Conservation (phyloP, 2,113 vertebrate species). For the Thryonomys swinderianus region DNA sequence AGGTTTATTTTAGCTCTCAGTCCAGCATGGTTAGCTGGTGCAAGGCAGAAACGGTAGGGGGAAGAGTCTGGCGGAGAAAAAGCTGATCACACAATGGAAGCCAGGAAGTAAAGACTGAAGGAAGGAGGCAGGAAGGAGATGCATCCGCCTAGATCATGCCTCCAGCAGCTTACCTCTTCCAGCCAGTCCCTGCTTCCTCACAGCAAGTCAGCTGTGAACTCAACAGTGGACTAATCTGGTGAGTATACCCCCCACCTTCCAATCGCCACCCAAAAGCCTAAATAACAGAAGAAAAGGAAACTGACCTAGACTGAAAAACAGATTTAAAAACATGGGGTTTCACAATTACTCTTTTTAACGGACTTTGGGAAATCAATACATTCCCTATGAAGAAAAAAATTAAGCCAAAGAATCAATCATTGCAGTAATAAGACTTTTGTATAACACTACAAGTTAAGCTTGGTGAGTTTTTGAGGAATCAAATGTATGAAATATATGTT, state of each 20-base stretch:
- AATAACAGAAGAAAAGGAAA: neutral
- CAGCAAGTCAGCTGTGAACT: neutral
- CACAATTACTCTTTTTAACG: neutral
- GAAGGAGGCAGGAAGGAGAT: neutral
- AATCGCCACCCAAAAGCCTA: neutral
- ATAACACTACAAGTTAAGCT: neutral
- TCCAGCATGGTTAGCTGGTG: neutral
- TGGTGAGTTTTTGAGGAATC: neutral
- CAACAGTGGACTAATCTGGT: neutral
- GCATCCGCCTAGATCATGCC: neutral
- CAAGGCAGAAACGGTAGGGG: neutral
- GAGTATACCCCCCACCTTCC: neutral
- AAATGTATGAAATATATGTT: neutral
- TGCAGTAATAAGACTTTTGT: neutral
- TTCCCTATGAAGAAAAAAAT: neutral
- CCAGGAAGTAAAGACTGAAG: neutral
- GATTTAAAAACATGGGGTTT: neutral
- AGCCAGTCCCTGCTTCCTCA: neutral
- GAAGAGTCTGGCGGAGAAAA: neutral
- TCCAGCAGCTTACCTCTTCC: neutral
- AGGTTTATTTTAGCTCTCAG: neutral
- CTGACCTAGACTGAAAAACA: neutral
- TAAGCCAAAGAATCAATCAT: neutral
- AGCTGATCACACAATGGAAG: neutral
- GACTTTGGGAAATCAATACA: constrained; percentile 15